Conservation (phyloP, 2,797 vertebrate genomes). For the Chelonia mydas region DNA sequence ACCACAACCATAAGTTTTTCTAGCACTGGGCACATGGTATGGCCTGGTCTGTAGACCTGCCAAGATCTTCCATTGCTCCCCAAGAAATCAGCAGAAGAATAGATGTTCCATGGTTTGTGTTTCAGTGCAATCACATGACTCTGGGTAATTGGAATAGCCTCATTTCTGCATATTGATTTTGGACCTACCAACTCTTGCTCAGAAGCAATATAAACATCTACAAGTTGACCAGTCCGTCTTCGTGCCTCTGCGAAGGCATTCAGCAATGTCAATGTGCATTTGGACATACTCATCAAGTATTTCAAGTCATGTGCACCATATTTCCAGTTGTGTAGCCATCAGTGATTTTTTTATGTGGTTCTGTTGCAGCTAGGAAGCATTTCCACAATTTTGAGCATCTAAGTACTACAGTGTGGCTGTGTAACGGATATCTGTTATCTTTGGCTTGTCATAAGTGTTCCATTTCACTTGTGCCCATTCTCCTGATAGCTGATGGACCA, state of each 20-base stretch:
- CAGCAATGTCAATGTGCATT: background rate
- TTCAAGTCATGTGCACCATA: background rate
- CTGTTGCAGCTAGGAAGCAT: too few relatives aligned
- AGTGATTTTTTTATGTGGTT: too few relatives aligned
- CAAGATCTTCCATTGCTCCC: background rate
- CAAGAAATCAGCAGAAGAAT: background rate
- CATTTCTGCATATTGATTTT: background rate
- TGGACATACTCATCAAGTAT: background rate
- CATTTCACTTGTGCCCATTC: too few relatives aligned
- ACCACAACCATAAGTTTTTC: background rate
- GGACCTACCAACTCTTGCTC: background rate
- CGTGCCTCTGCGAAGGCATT: background rate
- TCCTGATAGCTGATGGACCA: too few relatives aligned
- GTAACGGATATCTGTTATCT: too few relatives aligned
- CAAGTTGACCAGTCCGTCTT: background rate
- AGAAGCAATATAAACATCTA: background rate
- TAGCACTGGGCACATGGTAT: background rate
- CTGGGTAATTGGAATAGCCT: background rate
- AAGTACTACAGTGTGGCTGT: too few relatives aligned
- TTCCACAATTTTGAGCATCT: too few relatives aligned
- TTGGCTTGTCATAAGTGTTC: too few relatives aligned
- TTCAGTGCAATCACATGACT: background rate
- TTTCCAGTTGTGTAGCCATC: too few relatives aligned
- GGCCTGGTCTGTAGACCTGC: background rate
- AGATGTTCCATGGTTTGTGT: background rate